These are phyloP conservation scores for Hypsopygia costalis DNA, from an alignment of 2,888 invertebrate species.

Conservation along the genomic window DNA sequence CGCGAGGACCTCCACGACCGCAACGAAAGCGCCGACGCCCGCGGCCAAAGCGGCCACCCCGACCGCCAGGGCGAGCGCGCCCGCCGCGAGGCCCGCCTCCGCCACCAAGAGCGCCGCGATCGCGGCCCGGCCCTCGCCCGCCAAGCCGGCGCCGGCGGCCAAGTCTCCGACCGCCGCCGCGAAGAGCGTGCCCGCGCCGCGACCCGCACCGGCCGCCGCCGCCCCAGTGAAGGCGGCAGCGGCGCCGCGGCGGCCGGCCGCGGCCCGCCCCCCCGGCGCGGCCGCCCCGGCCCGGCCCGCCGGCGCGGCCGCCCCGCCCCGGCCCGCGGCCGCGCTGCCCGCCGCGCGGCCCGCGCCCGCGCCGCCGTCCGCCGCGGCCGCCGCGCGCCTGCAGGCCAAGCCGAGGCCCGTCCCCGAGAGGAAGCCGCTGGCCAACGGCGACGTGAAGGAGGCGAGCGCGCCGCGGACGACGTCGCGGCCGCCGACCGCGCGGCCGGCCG, in stretches of 20 bases:
- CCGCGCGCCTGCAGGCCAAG: conserved; percentile 21
- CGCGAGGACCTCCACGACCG: conserved; percentile 29
- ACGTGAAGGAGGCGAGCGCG: conserved; percentile 54
- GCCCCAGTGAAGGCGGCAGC: conserved; percentile 14
- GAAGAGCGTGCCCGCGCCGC: conserved; percentile 16
- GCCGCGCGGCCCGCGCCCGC: conserved; percentile 21
- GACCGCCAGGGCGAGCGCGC: conserved; percentile 22
- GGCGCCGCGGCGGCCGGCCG: conserved; percentile 48
- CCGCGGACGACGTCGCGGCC: conserved; percentile 31
- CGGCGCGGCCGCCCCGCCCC: conserved; percentile 19
- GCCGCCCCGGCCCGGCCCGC: conserved; percentile 20
- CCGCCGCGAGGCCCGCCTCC: conserved; percentile 24
- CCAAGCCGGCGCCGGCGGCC: conserved; percentile 20
- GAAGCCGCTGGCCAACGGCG: conserved; percentile 80
- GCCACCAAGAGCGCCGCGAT: conserved; percentile 26
- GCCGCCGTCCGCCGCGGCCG: conserved; percentile 26
- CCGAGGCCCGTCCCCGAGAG: conserved; percentile 51
- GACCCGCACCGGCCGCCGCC: conserved; percentile 20
- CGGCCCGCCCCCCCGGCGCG: conserved; percentile 14
- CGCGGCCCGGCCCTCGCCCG: conserved; percentile 22
- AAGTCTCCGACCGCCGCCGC: conserved; percentile 17
- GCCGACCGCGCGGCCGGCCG: conserved; percentile 24
- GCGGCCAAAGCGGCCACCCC: conserved; percentile 26
- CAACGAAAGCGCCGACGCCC: conserved; percentile 23
- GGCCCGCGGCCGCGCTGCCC: conserved; percentile 14